These are phyloP conservation scores for Oasisia sp. DNA, from an alignment of 2,888 invertebrate genomes.

Conservation along the genomic window DNA sequence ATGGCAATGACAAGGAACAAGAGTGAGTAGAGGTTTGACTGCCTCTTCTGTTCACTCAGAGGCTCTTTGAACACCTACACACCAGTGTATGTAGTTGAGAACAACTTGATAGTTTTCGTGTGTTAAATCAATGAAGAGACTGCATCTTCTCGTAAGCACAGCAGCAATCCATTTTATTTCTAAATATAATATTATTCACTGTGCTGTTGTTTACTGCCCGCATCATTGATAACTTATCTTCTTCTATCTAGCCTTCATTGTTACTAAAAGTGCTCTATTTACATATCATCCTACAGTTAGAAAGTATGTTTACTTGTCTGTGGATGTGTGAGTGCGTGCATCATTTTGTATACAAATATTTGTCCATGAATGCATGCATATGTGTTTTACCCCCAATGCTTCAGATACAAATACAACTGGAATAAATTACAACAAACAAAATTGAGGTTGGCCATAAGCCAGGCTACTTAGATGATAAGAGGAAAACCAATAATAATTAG, in stretches of 20 bases:
- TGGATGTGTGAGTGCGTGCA: no score
- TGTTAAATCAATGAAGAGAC: neutral
- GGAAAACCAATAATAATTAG: no score
- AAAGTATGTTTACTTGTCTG: neutral
- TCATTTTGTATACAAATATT: neutral
- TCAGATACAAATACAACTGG: neutral
- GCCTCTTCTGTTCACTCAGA: constrained; percentile 29
- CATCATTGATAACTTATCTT: neutral
- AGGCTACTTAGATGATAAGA: no score
- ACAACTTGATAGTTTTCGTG: neutral
- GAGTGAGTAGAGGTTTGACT: constrained; percentile 30
- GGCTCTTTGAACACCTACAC: constrained; percentile 36
- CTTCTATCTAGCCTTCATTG: neutral
- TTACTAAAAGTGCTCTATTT: neutral
- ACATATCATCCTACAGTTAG: neutral
- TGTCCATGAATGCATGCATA: neutral
- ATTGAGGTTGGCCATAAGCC: no score
- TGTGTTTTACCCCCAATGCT: neutral
- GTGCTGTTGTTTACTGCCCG: neutral
- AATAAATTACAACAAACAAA: neutral
- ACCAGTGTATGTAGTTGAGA: neutral
- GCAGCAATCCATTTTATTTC: neutral
- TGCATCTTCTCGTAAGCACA: neutral
- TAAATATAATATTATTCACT: neutral
- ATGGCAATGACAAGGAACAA: constrained; percentile 38